Conservation (phyloP, 1,140 invertebrate species). For the Meloidogyne hapla region DNA sequence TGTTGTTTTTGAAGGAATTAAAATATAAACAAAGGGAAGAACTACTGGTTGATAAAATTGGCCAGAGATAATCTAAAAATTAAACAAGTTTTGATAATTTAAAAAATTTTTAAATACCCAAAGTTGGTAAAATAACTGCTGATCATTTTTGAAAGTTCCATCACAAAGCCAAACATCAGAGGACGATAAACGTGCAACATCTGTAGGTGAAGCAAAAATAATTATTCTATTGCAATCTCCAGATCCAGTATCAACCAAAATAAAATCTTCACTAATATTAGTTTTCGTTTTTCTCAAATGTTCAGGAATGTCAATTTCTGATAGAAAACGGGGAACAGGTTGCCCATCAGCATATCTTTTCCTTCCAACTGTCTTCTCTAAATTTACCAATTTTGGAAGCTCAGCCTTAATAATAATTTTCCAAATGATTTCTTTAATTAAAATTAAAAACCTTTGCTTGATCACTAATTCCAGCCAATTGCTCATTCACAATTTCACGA, state of each 20-base stretch:
- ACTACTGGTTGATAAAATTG: constrained; percentile 8
- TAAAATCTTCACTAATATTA: constrained; percentile 4
- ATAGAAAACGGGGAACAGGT: neutral
- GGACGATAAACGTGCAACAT: constrained; percentile 8
- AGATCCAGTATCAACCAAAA: neutral
- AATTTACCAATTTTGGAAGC: constrained; percentile 21
- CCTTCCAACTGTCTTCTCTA: constrained; percentile 18
- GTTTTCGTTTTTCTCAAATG: neutral
- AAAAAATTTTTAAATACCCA: constrained; percentile 26
- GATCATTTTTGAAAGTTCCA: constrained; percentile 22
- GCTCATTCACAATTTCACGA: neutral
- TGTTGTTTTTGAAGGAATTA: constrained; percentile 12
- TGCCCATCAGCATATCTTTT: neutral
- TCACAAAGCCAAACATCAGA: constrained; percentile 14
- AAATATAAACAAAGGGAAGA: constrained; percentile 6
- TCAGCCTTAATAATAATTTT: neutral
- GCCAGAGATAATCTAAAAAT: neutral
- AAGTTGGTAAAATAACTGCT: neutral
- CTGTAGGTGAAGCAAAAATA: neutral
- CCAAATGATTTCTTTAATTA: neutral
- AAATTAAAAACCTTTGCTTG: constrained; percentile 14
- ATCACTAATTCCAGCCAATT: constrained; percentile 14
- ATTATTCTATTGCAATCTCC: constrained; percentile 13
- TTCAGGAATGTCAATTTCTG: constrained; percentile 16
- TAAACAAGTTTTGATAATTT: neutral